Conservation (phyloP, 2,888 invertebrate genomes). For the Drosophila atroscutellata region DNA sequence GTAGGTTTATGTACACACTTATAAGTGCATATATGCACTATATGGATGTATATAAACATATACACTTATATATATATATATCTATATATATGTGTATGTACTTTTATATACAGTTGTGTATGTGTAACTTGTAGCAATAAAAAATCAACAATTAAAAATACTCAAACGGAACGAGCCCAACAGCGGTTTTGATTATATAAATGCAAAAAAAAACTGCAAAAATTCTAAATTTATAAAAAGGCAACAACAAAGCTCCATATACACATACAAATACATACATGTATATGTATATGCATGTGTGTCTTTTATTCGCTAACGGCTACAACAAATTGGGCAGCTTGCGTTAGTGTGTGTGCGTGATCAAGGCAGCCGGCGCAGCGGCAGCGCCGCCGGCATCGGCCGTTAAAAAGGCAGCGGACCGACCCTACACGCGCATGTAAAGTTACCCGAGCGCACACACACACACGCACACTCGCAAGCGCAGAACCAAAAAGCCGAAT, state of each 20-base stretch:
- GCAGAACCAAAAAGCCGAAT: slow-evolving; percentile 60
- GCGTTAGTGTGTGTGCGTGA: slow-evolving; percentile 47
- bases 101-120: not conserved
- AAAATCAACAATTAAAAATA: slow-evolving; percentile 57
- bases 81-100: not conserved
- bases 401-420: slow-evolving; percentile 78
- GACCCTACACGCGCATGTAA: slow-evolving; percentile 79
- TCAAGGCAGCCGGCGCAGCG: slow-evolving; percentile 66
- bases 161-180: slow-evolving; percentile 63
- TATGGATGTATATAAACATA: not conserved
- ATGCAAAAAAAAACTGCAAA: slow-evolving; percentile 71
- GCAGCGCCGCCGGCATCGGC: slow-evolving; percentile 57
- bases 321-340: slow-evolving; percentile 79
- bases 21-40: not conserved
- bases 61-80: not conserved
- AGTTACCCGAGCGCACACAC: slow-evolving; percentile 63
- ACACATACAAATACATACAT: slow-evolving; percentile 19
- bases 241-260: slow-evolving; percentile 70
- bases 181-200: slow-evolving; percentile 71
- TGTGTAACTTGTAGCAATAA: slow-evolving; percentile 40
- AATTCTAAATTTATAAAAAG: slow-evolving; percentile 79
- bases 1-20: not conserved
- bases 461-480: slow-evolving; percentile 33
- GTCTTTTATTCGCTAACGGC: slow-evolving; percentile 68
- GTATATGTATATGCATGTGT: slow-evolving; percentile 24